A percentile compares a stretch with the other conserved stretches of the same genome.
Evolutionary conservation across 2,797 vertebrate species (phyloP).

Genomic region (Pseudomugil gertrudae): DNA sequence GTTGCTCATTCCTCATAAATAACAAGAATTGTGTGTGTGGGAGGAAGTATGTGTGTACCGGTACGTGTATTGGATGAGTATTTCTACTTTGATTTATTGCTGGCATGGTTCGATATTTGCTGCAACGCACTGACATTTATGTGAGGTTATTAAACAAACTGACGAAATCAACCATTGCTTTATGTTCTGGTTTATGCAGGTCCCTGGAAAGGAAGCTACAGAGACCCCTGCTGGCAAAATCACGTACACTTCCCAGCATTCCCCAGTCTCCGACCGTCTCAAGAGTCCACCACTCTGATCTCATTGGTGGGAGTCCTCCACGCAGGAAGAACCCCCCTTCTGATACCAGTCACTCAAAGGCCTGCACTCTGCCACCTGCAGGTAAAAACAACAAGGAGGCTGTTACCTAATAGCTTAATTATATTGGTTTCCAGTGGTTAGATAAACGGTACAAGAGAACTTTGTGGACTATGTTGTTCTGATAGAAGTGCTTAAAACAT

Average conservation of each 20-base stretch:
- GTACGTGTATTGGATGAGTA: not conserved
- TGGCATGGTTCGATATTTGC: not conserved
- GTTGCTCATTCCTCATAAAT: conserved; percentile 44
- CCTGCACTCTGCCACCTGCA: conserved; percentile 87
- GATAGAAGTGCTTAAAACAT: no score
- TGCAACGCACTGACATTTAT: not conserved
- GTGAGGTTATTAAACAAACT: not conserved
- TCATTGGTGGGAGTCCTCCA: conserved; percentile 73
- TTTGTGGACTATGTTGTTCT: conserved; percentile 7
- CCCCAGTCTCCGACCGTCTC: conserved; percentile 89
- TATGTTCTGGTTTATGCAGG: conserved; percentile 68
- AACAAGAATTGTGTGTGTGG: not conserved
- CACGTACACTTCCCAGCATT: conserved; percentile 91
- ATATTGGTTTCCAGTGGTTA: not conserved
- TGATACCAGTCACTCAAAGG: conserved; percentile 71
- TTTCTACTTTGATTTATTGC: not conserved
- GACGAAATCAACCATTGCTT: not conserved
- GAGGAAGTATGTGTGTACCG: not conserved
- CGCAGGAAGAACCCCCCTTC: conserved; percentile 62
- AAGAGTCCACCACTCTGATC: conserved; percentile 81
- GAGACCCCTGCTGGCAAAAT: conserved; percentile 89
- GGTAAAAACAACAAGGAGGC: conserved; percentile 73
- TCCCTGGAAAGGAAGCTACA: conserved; percentile 89
- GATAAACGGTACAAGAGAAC: not conserved
- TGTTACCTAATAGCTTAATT: not conserved